Base-by-base conservation (phyloP, 2,888 invertebrate species). In the Didymodactylos carnosus region DNA sequence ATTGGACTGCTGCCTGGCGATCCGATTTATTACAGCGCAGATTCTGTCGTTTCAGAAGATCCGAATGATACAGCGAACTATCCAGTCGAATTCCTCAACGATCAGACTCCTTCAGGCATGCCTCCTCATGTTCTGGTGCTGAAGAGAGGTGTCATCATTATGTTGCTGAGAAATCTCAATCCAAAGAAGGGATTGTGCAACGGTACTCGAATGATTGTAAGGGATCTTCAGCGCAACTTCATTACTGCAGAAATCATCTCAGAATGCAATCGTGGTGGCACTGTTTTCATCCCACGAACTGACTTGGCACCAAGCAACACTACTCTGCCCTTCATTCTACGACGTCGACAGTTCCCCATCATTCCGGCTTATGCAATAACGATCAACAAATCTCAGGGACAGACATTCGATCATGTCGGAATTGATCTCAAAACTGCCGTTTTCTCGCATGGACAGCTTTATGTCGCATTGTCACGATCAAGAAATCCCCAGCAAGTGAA, bases 321-420 rank as follows among this genome's bases (percentile, higher is more conserved):
- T 1, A 49, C 25, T 25, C 69, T 75, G 10, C 77, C 77, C 13
- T 76, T 77, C 71, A 41, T 73, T 23, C 70, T 77, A n/a, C 29
- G 71, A 62, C 49, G 75, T 29, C 16, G 70, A 14, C 79, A 79
- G 73, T 79, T 77, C 62, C 78, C 78, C 13, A 41, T 82, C 0
- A 77, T 77, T 27, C 46, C 78, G 3, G 79, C 79, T 19, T 82
- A 78, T 77, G 79, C 78, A 11, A 78, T 78, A 76, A 79, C 79
- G 1, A 78, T 80, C 19, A 80, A 80, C 69, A 80, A 81, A 73
- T 77, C 80, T 5, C 81, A 80, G 72, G 81, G 81, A 1, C 80
- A 80, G 51, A 77, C 77, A n/a, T n/a, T n/a, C n/a, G n/a, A n/a
- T n/a, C n/a, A n/a, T n/a, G n/a, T n/a, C n/a, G n/a, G n/a, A n/a